Conservation (phyloP, 2,797 vertebrate genomes). For the Podarcis lilfordi region DNA sequence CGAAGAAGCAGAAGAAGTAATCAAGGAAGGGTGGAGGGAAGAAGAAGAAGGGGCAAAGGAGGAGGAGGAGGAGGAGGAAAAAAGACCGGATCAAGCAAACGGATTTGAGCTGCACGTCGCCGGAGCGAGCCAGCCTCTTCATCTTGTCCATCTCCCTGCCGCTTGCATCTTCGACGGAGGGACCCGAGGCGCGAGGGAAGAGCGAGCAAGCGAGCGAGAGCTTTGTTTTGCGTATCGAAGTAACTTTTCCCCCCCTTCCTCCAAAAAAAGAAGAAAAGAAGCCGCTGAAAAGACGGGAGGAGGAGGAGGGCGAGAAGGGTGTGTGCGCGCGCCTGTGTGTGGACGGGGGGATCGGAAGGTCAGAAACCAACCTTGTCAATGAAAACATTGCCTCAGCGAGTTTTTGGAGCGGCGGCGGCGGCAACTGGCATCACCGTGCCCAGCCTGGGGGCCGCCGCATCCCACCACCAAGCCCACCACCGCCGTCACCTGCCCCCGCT, state of each 20-base stretch:
- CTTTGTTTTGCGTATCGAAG: constrained; percentile 73
- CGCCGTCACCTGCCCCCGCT: constrained; percentile 44
- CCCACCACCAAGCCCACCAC: constrained; percentile 47
- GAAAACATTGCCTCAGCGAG: constrained; percentile 79
- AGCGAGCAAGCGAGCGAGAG: constrained; percentile 38
- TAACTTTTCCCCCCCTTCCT: constrained; percentile 62
- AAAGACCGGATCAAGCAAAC: not conserved
- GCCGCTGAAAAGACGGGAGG: constrained; percentile 51
- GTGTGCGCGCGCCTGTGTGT: constrained; percentile 13
- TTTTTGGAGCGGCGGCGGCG: constrained; percentile 70
- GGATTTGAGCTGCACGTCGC: not conserved
- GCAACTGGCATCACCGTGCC: constrained; percentile 72
- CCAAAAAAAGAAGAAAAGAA: not conserved
- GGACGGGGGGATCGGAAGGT: constrained; percentile 16
- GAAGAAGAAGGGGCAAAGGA: constrained; percentile 28
- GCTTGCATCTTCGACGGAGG: constrained; percentile 67
- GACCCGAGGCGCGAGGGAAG: constrained; percentile 59
- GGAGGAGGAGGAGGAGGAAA: constrained; percentile 32
- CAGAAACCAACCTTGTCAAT: constrained; percentile 76
- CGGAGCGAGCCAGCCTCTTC: constrained; percentile 71
- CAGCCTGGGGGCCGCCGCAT: constrained; percentile 67
- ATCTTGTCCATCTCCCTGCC: constrained; percentile 64
- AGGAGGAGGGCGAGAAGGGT: constrained; percentile 53
- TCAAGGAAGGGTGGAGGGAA: constrained; percentile 41
- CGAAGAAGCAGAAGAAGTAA: constrained; percentile 37